Evolutionary conservation across 2,113 vertebrate species (phyloP), one percentile per base, ranked within the genome.

Genomic region (Vulpes lagopus): DNA sequence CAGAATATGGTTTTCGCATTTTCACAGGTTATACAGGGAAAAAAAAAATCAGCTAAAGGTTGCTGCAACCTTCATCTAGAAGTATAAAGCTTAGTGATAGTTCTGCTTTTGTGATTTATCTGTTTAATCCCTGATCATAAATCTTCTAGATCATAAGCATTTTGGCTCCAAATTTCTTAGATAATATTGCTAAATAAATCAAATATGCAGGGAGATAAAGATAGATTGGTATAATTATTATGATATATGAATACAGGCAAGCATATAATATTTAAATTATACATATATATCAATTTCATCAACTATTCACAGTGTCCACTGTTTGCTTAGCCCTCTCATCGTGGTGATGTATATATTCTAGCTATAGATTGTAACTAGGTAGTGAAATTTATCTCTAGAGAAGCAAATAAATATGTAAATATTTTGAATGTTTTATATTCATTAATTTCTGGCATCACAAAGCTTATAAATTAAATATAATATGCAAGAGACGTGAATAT

Each of bases 181-280:
- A 80, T 95, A 97, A 97, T 96, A 96, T 96, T 96, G 78, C 91
- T 96, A 97, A 96, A 96, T 97, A 96, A 98, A 97, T 98, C 97
- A 98, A 89, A 95, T 94, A 16, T 96, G 78, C 87, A 94, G 22
- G 30, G 49, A 96, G 92, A 91, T 96, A 96, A 78, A 97, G 81
- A 97, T 85, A 96, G 78, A 97, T 87, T 93, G 79, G 16, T 96
- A 60, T 92, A 95, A 94, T 94, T 97, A 96, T 90, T 94, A 91
- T 95, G 85, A 98, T 97, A 2, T 97, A 96, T 95, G 80, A 85
- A 94, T 95, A 96, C 43, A 93, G 94, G 97, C 35, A 97, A 92
- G 84, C 65, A 96, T 94, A 93, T 97, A 97, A 95, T 97, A 97
- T 97, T 95, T 96, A 96, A 97, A 95, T 96, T 86, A 83, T 89